phyloP scores from a whole-genome alignment of 2,888 invertebrate species.

The Notocelia uddmanniana region DNA sequence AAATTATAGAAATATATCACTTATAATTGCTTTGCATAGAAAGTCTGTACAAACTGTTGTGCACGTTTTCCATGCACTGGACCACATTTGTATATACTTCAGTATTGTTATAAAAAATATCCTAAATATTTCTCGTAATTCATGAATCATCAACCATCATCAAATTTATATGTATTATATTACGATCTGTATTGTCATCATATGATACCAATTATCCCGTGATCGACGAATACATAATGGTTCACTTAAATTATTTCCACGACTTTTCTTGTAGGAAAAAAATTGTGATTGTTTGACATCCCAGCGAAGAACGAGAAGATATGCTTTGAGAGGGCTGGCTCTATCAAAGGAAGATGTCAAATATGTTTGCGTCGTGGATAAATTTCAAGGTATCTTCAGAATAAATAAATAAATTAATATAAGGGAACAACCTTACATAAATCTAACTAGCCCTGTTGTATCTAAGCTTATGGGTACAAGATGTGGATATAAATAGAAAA shows the following conservation, averaged over 20 bases:
- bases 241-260: not conserved
- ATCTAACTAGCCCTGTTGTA: too few species aligned
- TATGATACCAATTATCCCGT: not conserved
- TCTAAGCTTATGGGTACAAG: too few species aligned
- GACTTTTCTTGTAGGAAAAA: conserved; percentile 15
- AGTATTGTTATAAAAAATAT: too few species aligned
- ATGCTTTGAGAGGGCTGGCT: conserved; percentile 3
- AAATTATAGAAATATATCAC: too few species aligned
- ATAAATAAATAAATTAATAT: not conserved
- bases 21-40: too few species aligned
- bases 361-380: conserved; percentile 30
- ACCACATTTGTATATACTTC: too few species aligned
- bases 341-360: conserved; percentile 4
- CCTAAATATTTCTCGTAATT: not conserved
- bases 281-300: conserved; percentile 16
- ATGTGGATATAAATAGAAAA: too few species aligned
- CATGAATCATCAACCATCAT: not conserved
- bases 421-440: too few species aligned
- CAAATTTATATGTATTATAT: not conserved
- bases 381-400: not conserved
- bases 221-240: not conserved
- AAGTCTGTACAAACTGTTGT: not conserved
- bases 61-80: too few species aligned
- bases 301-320: conserved; percentile 20
- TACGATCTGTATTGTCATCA: not conserved